Conservation (phyloP, 2,113 vertebrate species). For the Charadrius vociferus region DNA sequence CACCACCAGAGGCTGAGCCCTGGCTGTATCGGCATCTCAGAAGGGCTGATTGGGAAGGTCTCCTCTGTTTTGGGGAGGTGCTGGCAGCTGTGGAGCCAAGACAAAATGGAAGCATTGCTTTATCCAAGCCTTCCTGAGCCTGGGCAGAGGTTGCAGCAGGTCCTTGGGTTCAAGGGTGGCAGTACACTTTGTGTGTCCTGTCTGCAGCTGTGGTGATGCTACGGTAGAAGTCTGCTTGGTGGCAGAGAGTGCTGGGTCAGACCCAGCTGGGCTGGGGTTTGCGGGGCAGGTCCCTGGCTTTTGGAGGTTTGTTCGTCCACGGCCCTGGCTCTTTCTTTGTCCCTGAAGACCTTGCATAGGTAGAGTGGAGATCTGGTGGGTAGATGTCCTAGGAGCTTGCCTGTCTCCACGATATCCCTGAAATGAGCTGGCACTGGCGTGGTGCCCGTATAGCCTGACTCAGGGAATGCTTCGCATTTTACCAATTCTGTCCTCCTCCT, state of each 20-base stretch:
- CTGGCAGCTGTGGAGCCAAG: not conserved
- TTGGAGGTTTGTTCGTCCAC: not conserved
- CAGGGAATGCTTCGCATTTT: not conserved
- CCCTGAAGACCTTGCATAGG: not conserved
- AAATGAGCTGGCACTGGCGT: not conserved
- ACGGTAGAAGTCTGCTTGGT: not conserved
- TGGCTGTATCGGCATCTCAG: not conserved
- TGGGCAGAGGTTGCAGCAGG: not conserved
- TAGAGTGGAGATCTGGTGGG: not conserved
- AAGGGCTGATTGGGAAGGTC: not conserved
- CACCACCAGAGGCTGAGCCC: not conserved
- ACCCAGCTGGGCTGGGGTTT: not conserved
- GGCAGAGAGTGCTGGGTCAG: too few species aligned
- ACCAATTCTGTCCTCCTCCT: not conserved
- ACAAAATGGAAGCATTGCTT: not conserved
- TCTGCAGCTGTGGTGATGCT: not conserved
- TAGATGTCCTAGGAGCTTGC: not conserved
- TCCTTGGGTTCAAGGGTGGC: not conserved
- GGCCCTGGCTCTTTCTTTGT: not conserved
- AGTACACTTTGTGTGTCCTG: not conserved
- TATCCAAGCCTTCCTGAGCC: rapidly evolving
- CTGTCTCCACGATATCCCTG: not conserved
- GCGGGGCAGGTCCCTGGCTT: not conserved
- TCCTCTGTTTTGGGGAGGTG: not conserved
- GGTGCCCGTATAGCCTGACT: not conserved